Evolutionary conservation across 2,113 vertebrate genomes (phyloP).

Genomic region (Hippocampus abdominalis): DNA sequence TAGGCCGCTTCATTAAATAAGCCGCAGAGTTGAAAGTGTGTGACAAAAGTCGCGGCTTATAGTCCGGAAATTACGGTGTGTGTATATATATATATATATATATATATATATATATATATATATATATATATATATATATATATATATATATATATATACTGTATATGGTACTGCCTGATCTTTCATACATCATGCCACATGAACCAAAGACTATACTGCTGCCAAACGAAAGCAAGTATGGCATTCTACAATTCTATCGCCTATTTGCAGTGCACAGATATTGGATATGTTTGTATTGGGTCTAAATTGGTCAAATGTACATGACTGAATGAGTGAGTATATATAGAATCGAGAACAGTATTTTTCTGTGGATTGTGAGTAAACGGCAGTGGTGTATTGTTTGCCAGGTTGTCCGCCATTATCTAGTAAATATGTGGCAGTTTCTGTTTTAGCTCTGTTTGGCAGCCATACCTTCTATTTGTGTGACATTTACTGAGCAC

Average conservation of each 20-base stretch:
- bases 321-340: background rate
- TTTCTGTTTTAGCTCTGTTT: conserved; percentile 62
- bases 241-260: background rate
- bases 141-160: too few species aligned
- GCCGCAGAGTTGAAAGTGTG: too few species aligned
- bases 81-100: too few species aligned
- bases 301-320: background rate
- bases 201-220: background rate
- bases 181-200: background rate
- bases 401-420: conserved; percentile 54
- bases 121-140: too few species aligned
- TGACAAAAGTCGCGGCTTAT: too few species aligned
- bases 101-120: too few species aligned
- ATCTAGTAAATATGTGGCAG: conserved; percentile 63
- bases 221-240: background rate
- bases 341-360: background rate
- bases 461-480: conserved; percentile 59
- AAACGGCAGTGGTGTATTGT: conserved; percentile 69
- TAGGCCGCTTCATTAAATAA: too few species aligned
- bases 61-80: too few species aligned
- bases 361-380: conserved; percentile 38
- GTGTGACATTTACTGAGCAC: conserved; percentile 72
- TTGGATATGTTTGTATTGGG: conserved; percentile 1
- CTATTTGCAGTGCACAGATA: background rate
- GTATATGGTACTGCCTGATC: background rate